Evolutionary conservation across 2,888 invertebrate genomes (phyloP).

Genomic region (Apotomis turbidana): DNA sequence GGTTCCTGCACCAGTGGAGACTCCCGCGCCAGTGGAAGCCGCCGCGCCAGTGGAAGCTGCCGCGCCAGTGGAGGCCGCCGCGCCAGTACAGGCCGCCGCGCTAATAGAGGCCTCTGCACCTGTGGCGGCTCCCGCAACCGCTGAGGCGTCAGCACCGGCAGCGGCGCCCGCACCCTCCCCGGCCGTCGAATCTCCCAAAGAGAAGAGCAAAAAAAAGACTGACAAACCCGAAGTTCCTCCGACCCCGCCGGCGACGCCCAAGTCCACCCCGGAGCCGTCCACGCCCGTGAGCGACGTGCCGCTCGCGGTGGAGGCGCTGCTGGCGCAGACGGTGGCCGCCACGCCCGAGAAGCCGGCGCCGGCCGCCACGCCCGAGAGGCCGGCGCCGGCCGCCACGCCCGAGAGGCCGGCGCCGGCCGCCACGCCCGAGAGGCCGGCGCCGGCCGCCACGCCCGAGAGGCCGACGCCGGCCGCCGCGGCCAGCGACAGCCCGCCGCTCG

Average conservation of each 20-base stretch:
- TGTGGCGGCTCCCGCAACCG: constrained; percentile 29
- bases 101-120: too few species aligned
- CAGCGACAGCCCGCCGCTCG: constrained; percentile 71
- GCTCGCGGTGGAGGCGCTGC: constrained; percentile 46
- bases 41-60: constrained; percentile 46
- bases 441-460: constrained; percentile 41
- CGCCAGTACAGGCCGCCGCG: constrained; percentile 32
- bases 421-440: constrained; percentile 40
- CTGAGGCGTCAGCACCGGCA: constrained; percentile 40
- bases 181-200: constrained; percentile 42
- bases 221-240: constrained; percentile 48
- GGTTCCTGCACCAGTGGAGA: constrained; percentile 41
- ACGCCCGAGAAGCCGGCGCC: constrained; percentile 30
- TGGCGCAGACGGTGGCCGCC: constrained; percentile 19
- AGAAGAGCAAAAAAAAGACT: constrained; percentile 47
- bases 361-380: constrained; percentile 16
- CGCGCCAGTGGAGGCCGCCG: constrained; percentile 41
- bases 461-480: constrained; percentile 27
- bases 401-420: neutral
- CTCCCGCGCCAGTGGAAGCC: constrained; percentile 45
- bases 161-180: constrained; percentile 34
- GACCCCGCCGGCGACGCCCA: constrained; percentile 50
- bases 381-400: constrained; percentile 33
- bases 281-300: constrained; percentile 47
- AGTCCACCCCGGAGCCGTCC: constrained; percentile 47